Evolutionary conservation across 2,888 invertebrate genomes (phyloP).

Genomic region (Agrochola lota): DNA sequence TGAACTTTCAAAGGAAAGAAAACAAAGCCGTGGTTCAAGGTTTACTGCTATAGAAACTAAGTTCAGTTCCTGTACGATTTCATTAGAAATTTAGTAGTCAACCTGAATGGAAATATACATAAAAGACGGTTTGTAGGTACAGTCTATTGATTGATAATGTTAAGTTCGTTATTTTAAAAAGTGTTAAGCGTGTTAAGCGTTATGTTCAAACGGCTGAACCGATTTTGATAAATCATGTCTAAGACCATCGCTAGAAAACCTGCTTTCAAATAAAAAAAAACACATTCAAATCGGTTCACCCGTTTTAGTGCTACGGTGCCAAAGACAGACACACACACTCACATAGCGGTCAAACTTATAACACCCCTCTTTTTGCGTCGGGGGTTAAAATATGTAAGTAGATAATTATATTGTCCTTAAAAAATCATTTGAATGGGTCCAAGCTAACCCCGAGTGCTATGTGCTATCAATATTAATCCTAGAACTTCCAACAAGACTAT

Average conservation of each 20-base stretch:
- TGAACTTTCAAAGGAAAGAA: conserved; percentile 71
- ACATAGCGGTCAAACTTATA: too few relatives aligned
- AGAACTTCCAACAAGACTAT: background rate
- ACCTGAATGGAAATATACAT: conserved; percentile 17
- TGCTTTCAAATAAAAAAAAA: too few relatives aligned
- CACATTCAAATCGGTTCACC: too few relatives aligned
- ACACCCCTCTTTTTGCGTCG: too few relatives aligned
- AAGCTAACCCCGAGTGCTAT: background rate
- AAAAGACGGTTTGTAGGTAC: background rate
- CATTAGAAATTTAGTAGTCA: conserved; percentile 30
- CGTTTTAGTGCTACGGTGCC: too few relatives aligned
- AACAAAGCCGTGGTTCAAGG: conserved; percentile 61
- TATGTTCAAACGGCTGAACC: too few relatives aligned
- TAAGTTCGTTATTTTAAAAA: too few relatives aligned
- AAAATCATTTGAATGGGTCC: background rate
- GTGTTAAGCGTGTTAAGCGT: too few relatives aligned
- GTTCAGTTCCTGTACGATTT: conserved; percentile 53
- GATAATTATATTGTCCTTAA: background rate
- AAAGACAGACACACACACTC: too few relatives aligned
- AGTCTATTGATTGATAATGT: conserved; percentile 3
- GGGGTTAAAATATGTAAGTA: background rate
- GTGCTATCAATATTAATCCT: background rate
- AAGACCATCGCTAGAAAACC: too few relatives aligned
- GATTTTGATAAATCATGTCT: too few relatives aligned
- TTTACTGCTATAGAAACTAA: conserved; percentile 53